Evolutionary conservation across 2,113 vertebrate species (phyloP), one percentile per base, ranked within the genome.

Genomic region (Odocoileus virginianus): DNA sequence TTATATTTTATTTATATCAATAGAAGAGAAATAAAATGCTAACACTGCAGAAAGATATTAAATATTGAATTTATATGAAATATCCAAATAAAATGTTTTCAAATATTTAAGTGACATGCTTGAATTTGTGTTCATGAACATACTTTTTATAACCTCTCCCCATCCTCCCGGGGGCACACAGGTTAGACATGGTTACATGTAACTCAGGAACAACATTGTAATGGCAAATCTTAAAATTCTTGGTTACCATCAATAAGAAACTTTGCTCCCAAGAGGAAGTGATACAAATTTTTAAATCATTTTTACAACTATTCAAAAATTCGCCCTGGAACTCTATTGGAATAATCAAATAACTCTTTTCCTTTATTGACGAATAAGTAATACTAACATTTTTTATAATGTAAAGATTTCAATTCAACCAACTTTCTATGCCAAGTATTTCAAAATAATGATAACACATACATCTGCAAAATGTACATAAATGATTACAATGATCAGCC

Each of bases 331-430:
- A 81, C 95, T 74, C 76, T 28, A 58, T 15, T 58, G n/a, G 50
- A 76, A 89, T 91, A 79, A 93, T 47, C 52, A 67, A 86, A 60
- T 93, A 93, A 86, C 15, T 28, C 21, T 85, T 92, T 92, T 67
- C 89, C 76, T 96, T 93, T 67, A 89, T 33, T 83, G 55, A 57
- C n/a, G 82, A 85, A 74, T 50, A 60, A 92, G 45, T 52, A 93
- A 58, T 83, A 86, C 40, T 91, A 40, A 87, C 54, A 43, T 54
- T 82, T 92, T 96, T 92, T 23, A 52, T 87, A 52, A 57, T 40
- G 30, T 43, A 86, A 97, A 83, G 61, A 94, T 93, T 94, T 96
- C 81, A 96, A 84, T 97, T 78, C 55, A 89, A 74, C 86, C 87
- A 90, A 61, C 79, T 94, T 95, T 94, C 79, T 58, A 76, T 89